A percentile compares a stretch with the other conserved stretches of the same genome.
These are phyloP conservation scores for Helicoverpa armigera DNA, from an alignment of 1,140 invertebrate species.

Conservation along the genomic window DNA sequence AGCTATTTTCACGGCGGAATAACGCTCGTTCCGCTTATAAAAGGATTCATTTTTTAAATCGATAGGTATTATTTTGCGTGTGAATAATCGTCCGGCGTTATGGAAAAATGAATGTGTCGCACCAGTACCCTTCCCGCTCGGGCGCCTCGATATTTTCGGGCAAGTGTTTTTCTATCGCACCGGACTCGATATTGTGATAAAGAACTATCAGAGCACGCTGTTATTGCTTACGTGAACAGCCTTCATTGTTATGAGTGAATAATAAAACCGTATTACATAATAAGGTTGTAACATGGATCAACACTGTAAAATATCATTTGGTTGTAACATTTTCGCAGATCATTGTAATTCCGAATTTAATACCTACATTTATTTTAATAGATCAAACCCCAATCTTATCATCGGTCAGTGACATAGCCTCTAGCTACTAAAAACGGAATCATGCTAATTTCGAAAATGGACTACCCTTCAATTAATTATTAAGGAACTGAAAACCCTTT, in stretches of 20 bases:
- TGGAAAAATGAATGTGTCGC: conserved; percentile 51
- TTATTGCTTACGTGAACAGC: neutral
- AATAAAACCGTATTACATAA: neutral
- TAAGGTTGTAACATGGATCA: too few relatives aligned
- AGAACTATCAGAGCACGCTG: neutral
- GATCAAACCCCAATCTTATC: conserved; percentile 39
- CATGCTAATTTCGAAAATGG: conserved; percentile 63
- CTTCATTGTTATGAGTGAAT: neutral
- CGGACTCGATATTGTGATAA: conserved; percentile 23
- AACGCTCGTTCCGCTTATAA: conserved; percentile 67
- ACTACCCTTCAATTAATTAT: conserved; percentile 78
- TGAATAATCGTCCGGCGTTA: conserved; percentile 47
- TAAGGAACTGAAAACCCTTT: conserved; percentile 78
- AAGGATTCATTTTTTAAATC: conserved; percentile 72
- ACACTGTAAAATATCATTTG: too few relatives aligned
- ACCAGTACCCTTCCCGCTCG: conserved; percentile 36
- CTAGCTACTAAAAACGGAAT: conserved; percentile 59
- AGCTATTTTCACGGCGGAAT: conserved; percentile 71
- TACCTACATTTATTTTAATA: conserved; percentile 45
- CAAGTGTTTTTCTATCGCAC: conserved; percentile 41
- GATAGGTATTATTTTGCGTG: conserved; percentile 61
- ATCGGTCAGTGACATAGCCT: conserved; percentile 29
- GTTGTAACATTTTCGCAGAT: neutral
- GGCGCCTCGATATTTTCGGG: conserved; percentile 44
- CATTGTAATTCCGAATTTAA: conserved; percentile 9